Conservation (phyloP, 1,140 invertebrate species). For the Drosophila rufa region DNA sequence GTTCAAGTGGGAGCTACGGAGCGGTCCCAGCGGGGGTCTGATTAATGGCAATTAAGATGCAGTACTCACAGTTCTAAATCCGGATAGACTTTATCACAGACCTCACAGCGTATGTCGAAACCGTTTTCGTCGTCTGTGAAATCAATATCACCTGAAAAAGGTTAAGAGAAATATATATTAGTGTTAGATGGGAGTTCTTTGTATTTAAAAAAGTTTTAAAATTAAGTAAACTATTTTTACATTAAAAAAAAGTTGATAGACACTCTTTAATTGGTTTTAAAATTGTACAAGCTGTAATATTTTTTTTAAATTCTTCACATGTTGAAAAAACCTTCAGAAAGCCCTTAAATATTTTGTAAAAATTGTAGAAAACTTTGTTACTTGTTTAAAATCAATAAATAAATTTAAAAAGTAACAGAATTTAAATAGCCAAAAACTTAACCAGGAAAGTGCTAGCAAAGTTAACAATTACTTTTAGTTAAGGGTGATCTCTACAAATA, state of each 20-base stretch:
- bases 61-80: constrained; percentile 90
- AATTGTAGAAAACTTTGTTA: no score
- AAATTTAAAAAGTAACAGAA: background rate
- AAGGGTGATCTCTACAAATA: background rate
- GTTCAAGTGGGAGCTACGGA: background rate
- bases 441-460: no score
- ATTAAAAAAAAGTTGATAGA: no score
- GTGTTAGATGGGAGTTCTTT: background rate
- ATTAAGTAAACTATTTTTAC: background rate
- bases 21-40: constrained; percentile 13
- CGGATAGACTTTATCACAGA: constrained; percentile 89
- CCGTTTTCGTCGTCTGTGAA: constrained; percentile 88
- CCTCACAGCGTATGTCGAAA: constrained; percentile 88
- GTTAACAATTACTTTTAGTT: background rate
- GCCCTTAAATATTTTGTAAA: no score
- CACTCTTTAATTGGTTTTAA: no score
- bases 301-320: no score
- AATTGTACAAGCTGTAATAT: no score
- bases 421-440: no score
- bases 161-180: background rate
- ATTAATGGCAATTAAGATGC: constrained; percentile 16
- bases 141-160: constrained; percentile 86
- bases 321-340: no score
- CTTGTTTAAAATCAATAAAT: background rate
- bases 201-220: background rate